These are phyloP conservation scores for Microcebus lehilahytsara DNA, from an alignment of 2,113 vertebrate species.

Conservation along the genomic window DNA sequence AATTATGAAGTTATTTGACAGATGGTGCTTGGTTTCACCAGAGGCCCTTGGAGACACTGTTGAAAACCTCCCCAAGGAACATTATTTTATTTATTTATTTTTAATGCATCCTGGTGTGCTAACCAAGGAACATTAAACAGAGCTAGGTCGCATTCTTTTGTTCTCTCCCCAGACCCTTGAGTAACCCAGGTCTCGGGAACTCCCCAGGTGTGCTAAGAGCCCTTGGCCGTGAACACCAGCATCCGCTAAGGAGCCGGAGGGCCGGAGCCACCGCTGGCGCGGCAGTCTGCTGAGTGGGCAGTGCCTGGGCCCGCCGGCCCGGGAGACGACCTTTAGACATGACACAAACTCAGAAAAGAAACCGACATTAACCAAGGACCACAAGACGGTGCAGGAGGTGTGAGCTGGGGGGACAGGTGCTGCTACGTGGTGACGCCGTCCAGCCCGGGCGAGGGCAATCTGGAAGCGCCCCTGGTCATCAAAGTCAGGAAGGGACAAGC, in stretches of 20 bases:
- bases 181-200: neutral
- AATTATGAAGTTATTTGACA: neutral
- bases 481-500: neutral
- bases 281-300: neutral
- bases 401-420: rapidly evolving
- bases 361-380: neutral
- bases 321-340: neutral
- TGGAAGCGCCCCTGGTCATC: neutral
- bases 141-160: neutral
- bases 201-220: neutral
- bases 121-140: neutral
- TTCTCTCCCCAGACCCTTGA: neutral
- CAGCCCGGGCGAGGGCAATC: neutral
- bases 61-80: neutral
- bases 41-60: neutral
- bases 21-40: neutral
- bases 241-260: neutral
- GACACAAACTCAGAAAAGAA: neutral
- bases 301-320: neutral
- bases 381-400: neutral
- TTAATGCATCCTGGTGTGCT: too few species aligned
- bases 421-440: rapidly evolving
- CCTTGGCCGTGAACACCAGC: neutral
- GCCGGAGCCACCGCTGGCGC: neutral
- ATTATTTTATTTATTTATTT: too few species aligned